Base-by-base conservation (phyloP, 2,797 vertebrate genomes). In the Hippoglossus hippoglossus region DNA sequence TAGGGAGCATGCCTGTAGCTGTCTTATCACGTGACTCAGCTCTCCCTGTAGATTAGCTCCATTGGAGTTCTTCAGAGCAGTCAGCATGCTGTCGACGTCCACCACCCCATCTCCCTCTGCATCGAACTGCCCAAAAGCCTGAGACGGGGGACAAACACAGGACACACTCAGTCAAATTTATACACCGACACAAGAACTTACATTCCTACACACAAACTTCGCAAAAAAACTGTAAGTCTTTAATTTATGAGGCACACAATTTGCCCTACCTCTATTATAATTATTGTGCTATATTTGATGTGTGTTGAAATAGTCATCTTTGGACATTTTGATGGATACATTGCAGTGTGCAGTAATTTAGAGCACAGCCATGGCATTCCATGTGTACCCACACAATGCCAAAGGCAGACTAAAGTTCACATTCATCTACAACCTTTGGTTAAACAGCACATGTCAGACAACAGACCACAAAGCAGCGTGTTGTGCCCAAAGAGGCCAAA, bases 101-200 rank as follows among this genome's bases (percentile, higher is more conserved):
- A 98, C 97, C 0, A 96, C 96, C 15, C 97, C 97, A 91, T 98
- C 96, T 6, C 97, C 97, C 88, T 99, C 97, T 0, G 96, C 96
- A 84, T 99, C 98, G 78, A 99, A 99, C 79, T 99, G 98, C 65
- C 96, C 96, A 88, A 98, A 99, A 34, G 96, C 96, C 98, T 99
- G 76, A 87, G 24, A 84, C 10, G 24, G 41, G 41, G 4, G 57
- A 79, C 5, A 77, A 19, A 75, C 24, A 81, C 28, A 62, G 18
- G 1, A 49, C 19, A 60, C 10, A 39, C 36, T 39, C 5, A 49
- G 57, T 74, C 31, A 60, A 39, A 39, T 51, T 68, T 3, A 67
- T 12, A 63, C 50, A 22, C 12, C 3, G 57, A 72, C n/a, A 80
- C 51, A 60, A 41, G 60, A 47, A 36, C 39, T 41, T 34, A 3